These are phyloP conservation scores for Entelurus aequoreus DNA, from an alignment of 2,113 vertebrate species.

Conservation along the genomic window DNA sequence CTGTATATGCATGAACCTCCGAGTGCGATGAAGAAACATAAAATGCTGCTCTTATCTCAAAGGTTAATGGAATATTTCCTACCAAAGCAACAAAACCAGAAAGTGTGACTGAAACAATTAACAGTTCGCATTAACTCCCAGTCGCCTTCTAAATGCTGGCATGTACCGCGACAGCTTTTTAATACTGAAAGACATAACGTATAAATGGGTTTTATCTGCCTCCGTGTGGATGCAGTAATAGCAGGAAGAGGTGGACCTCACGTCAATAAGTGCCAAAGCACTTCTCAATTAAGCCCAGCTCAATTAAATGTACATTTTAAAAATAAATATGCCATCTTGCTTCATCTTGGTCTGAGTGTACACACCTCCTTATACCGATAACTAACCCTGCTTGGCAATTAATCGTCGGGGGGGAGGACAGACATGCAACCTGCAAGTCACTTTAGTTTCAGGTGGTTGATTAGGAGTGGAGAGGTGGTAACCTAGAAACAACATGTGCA, in stretches of 20 bases:
- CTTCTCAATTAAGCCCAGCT: too few species aligned
- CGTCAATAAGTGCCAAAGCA: too few species aligned
- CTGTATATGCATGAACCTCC: background rate
- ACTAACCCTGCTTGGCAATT: background rate
- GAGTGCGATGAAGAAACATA: background rate
- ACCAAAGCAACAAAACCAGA: conserved; percentile 1
- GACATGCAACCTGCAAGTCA: conserved; percentile 2
- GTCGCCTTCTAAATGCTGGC: background rate
- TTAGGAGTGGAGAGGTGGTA: background rate
- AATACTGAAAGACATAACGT: background rate
- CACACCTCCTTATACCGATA: too few species aligned
- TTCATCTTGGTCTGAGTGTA: background rate
- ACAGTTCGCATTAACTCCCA: background rate
- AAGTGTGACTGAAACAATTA: conserved; percentile 6
- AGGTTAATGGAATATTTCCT: conserved; percentile 4
- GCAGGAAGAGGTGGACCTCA: too few species aligned
- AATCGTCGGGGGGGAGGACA: too few species aligned
- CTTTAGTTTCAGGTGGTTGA: background rate
- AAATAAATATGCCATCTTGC: too few species aligned
- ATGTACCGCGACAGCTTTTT: background rate
- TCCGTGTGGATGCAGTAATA: too few species aligned
- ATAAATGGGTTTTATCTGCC: background rate
- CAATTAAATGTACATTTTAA: too few species aligned
- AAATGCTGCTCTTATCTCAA: background rate
- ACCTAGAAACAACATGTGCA: conserved; percentile 3